Evolutionary conservation across 2,888 invertebrate species (phyloP), one percentile per base, ranked within the genome.

Genomic region (Myathropa florea): DNA sequence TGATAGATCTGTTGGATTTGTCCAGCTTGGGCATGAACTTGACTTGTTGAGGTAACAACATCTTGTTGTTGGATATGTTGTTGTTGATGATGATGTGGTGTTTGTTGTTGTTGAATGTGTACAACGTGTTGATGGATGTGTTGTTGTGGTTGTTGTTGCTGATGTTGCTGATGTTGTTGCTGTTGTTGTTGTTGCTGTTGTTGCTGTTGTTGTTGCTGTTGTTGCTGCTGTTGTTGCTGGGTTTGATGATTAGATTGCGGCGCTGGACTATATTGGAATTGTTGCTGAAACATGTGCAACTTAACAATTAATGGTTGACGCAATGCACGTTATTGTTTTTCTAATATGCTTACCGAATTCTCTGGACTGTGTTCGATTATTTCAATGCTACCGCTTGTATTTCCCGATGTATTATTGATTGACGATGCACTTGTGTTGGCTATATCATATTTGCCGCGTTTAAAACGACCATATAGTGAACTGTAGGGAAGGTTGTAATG

Each of bases 401-500:
- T 92, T 88, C 92, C 92, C 77, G 91, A 91, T 72, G 91, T 91
- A 82, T 92, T 92, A 68, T 90, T 91, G 57, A 92, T 90, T 79
- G 91, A 90, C 64, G 91, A 90, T 88, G 91, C 92, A 80, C 91
- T 91, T 33, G 91, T 90, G 68, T 91, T 91, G 73, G 90, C 89
- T 67, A 94, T 91, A 86, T 96, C 96, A 91, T 96, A 97, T 92
- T 97, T 97, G 91, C 96, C 97, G 68, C 97, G 94, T 92, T 97
- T 97, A 92, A 97, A 97, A 79, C 97, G 94, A 0, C 97, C 97
- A 91, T 97, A 97, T 30, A 97, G 93, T 4, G 97, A 97, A 14
- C 97, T 97, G 92, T 97, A 97, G 53, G 97, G 97, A 90, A 97
- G 93, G 93, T 97, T 97, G 93, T 96, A 97, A 92, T 97, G 97